These are phyloP conservation scores for Ricordea florida DNA, from an alignment of 92 coral and sea anemone genomes.

Conservation along the genomic window DNA sequence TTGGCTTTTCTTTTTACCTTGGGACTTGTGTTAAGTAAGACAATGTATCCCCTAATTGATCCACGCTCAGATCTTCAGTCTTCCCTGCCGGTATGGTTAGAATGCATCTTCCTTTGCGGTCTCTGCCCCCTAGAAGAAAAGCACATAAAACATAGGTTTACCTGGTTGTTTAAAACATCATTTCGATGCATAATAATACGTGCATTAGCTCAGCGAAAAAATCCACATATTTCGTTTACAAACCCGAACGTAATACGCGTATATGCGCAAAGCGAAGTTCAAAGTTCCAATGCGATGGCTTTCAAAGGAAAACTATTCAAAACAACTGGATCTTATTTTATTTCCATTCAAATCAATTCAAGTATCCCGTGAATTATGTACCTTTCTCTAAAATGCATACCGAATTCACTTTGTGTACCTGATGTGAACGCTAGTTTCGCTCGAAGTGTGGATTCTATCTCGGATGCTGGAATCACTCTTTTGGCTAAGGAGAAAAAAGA, in stretches of 20 bases:
- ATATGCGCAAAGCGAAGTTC: too few relatives aligned
- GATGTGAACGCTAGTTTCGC: constrained; percentile 72
- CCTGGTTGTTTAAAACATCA: not conserved
- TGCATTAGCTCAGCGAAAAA: too few relatives aligned
- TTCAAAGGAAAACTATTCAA: not conserved
- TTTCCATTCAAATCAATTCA: not conserved
- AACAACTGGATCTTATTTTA: not conserved
- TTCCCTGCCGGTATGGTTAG: constrained; percentile 79
- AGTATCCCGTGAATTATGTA: not conserved
- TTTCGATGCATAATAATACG: too few relatives aligned
- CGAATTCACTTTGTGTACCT: constrained; percentile 39
- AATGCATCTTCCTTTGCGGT: constrained; percentile 86
- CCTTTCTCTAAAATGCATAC: not conserved
- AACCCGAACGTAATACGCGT: too few relatives aligned
- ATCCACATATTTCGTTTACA: too few relatives aligned
- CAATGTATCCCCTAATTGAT: constrained; percentile 78
- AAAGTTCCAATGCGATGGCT: too few relatives aligned
- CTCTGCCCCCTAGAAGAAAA: constrained; percentile 70
- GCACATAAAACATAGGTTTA: not conserved
- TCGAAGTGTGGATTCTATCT: constrained; percentile 67
- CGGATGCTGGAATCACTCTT: constrained; percentile 69
- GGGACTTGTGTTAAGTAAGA: constrained; percentile 80
- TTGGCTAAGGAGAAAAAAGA: constrained; percentile 28
- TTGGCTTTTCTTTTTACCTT: constrained; percentile 55
- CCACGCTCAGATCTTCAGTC: constrained; percentile 67